Evolutionary conservation across 2,113 vertebrate species (phyloP).

Genomic region (Burhinus bistriatus): DNA sequence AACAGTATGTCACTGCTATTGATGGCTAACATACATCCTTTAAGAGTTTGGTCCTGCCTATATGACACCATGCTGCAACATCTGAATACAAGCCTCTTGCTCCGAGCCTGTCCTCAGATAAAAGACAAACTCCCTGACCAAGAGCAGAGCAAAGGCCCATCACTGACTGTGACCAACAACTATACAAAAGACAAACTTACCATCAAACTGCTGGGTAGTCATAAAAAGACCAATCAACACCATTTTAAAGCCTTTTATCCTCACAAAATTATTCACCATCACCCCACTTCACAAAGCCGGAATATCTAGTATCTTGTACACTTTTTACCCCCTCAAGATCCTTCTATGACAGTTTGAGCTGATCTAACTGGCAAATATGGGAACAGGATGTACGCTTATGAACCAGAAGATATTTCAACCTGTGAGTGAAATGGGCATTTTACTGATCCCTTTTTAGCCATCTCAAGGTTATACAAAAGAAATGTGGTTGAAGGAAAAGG

Average conservation of each 20-base stretch:
- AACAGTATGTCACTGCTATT: background rate
- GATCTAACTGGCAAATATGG: conserved; percentile 67
- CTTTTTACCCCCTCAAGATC: conserved; percentile 52
- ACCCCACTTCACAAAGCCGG: background rate
- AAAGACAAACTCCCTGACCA: background rate
- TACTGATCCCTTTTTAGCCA: background rate
- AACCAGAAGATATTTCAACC: conserved; percentile 41
- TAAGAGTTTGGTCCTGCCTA: background rate
- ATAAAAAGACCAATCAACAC: background rate
- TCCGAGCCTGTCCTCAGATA: too few species aligned
- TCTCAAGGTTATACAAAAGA: background rate
- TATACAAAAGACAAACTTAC: background rate
- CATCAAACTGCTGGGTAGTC: background rate
- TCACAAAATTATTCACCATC: background rate
- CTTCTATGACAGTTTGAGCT: conserved; percentile 53
- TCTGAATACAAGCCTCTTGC: background rate
- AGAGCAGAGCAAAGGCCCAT: background rate
- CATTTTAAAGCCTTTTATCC: background rate
- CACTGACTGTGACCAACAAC: background rate
- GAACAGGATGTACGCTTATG: conserved; percentile 61
- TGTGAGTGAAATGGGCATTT: conserved; percentile 57
- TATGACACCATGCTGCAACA: background rate
- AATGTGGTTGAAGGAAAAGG: background rate
- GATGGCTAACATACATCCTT: too few species aligned
- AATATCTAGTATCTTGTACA: background rate